Evolutionary conservation across 2,113 vertebrate genomes (phyloP).

Genomic region (Philantomba maxwellii): DNA sequence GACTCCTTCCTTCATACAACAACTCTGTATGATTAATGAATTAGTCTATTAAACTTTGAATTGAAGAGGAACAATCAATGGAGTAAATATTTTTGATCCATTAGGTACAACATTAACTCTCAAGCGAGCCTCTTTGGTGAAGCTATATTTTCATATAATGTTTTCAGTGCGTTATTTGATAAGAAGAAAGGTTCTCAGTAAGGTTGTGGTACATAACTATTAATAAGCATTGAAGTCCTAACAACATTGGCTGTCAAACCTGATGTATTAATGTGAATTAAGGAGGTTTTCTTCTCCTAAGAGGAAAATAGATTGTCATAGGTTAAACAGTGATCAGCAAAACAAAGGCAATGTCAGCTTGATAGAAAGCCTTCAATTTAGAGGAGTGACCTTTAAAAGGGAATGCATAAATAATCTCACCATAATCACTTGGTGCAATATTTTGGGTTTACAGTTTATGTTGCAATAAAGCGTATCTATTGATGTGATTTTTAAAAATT

Average conservation of each 20-base stretch:
- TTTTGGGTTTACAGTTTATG: slow-evolving; percentile 18
- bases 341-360: slow-evolving; percentile 7
- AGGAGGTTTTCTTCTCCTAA: slow-evolving; percentile 22
- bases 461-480: slow-evolving; percentile 33
- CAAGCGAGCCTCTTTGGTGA: neutral
- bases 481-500: slow-evolving; percentile 33
- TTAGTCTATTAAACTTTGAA: neutral
- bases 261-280: slow-evolving; percentile 38
- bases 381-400: slow-evolving; percentile 50
- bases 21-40: neutral
- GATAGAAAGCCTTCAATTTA: slow-evolving; percentile 36
- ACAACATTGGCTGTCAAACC: neutral
- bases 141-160: neutral
- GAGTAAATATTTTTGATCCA: neutral
- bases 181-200: neutral
- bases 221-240: slow-evolving; percentile 20
- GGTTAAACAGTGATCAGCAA: slow-evolving; percentile 27
- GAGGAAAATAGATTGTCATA: slow-evolving; percentile 27
- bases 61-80: slow-evolving; percentile 10
- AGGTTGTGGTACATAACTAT: neutral
- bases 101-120: neutral
- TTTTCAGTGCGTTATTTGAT: neutral
- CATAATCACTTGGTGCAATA: slow-evolving; percentile 2
- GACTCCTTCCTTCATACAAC: neutral
- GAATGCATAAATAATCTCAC: slow-evolving; percentile 24